These are phyloP conservation scores for Furcifer pardalis DNA, from an alignment of 2,797 vertebrate genomes.

Conservation along the genomic window DNA sequence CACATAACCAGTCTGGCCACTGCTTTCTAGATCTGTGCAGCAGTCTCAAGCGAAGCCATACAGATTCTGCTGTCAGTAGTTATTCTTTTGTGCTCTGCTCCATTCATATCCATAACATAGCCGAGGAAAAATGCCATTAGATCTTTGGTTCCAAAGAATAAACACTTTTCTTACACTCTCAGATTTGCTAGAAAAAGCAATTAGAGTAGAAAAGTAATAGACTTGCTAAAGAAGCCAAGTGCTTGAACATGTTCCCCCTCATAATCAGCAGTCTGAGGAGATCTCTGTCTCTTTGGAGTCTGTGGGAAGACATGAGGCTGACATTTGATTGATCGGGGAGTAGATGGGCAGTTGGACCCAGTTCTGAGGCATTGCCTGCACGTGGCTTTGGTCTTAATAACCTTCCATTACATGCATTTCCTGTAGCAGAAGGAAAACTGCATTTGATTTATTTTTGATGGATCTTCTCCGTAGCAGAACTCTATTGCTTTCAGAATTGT, in stretches of 20 bases:
- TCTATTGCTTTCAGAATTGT: slow-evolving; percentile 69
- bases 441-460: slow-evolving; percentile 77
- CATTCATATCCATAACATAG: not conserved
- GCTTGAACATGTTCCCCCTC: slow-evolving; percentile 44
- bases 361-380: slow-evolving; percentile 50
- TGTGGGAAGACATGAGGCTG: slow-evolving; percentile 50
- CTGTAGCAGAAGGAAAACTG: slow-evolving; percentile 67
- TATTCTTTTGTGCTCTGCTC: not conserved
- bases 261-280: slow-evolving; percentile 50
- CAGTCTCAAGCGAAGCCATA: not conserved
- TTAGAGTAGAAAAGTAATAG: slow-evolving; percentile 43
- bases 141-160: slow-evolving; percentile 14
- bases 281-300: slow-evolving; percentile 37
- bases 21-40: no score
- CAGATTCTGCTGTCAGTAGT: not conserved
- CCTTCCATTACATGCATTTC: slow-evolving; percentile 67
- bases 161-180: slow-evolving; percentile 28
- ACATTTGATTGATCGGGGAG: slow-evolving; percentile 55
- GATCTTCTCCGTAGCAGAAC: slow-evolving; percentile 65
- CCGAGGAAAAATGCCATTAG: not conserved
- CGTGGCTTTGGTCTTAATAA: slow-evolving; percentile 68
- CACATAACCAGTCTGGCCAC: no score
- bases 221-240: slow-evolving; percentile 45
- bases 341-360: slow-evolving; percentile 40
- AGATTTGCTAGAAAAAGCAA: slow-evolving; percentile 36